A percentile compares a stretch with the other conserved stretches of the same genome.
Conservation (phyloP, 2,888 invertebrate genomes). For the Podotricha telesiphe region DNA sequence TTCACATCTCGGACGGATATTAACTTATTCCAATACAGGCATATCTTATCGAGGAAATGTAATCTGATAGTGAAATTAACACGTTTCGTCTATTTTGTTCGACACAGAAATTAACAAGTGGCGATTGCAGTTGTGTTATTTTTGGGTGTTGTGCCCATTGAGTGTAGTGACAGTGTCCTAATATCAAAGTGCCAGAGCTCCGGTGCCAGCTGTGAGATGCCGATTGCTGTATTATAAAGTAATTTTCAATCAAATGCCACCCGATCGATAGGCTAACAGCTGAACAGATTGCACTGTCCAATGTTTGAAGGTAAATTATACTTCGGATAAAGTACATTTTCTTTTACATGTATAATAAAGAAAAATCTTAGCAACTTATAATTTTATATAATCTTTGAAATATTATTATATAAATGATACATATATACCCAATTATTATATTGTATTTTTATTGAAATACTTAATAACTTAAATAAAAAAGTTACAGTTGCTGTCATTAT, state of each 20-base stretch:
- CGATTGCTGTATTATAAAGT: conserved; percentile 48
- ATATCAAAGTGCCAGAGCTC: conserved; percentile 55
- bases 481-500: background rate
- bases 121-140: conserved; percentile 64
- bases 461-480: background rate
- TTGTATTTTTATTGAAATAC: background rate
- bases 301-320: conserved; percentile 64
- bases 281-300: conserved; percentile 65
- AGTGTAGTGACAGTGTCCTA: conserved; percentile 63
- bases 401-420: background rate
- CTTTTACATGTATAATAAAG: background rate
- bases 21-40: conserved; percentile 43
- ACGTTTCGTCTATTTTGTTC: conserved; percentile 30
- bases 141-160: conserved; percentile 59
- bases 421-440: background rate
- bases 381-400: too few species aligned
- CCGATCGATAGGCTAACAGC: conserved; percentile 73
- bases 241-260: conserved; percentile 54
- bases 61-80: conserved; percentile 46
- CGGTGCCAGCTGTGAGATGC: conserved; percentile 60
- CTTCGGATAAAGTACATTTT: background rate
- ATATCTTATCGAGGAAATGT: conserved; percentile 47
- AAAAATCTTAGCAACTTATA: too few species aligned
- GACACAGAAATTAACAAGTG: conserved; percentile 63
- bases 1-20: conserved; percentile 46